These are phyloP conservation scores for Acrobasis repandana DNA, from an alignment of 2,888 invertebrate species.

Conservation along the genomic window DNA sequence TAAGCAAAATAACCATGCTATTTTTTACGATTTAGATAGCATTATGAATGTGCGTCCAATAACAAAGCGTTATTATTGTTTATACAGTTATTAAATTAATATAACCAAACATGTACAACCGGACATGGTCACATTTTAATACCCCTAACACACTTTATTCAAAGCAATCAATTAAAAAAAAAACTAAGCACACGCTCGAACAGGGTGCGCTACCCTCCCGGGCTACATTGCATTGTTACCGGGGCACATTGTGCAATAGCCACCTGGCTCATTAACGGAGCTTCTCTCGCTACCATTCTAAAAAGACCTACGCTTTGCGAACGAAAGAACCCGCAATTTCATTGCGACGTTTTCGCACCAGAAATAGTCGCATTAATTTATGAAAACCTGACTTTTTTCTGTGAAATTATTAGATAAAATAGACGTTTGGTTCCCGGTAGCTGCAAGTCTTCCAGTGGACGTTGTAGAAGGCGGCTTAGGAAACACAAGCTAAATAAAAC, in stretches of 20 bases:
- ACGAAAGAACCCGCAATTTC: conserved; percentile 3
- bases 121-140: conserved; percentile 14
- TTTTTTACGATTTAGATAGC: no score
- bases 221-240: conserved; percentile 59
- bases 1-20: no score
- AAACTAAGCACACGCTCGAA: conserved; percentile 36
- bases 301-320: conserved; percentile 35
- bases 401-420: no score
- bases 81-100: conserved; percentile 3
- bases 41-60: neutral
- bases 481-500: no score
- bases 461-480: no score
- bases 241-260: conserved; percentile 63
- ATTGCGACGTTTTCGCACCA: neutral
- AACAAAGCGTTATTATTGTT: neutral
- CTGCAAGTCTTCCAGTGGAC: no score
- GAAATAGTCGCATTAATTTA: conserved; percentile 18
- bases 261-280: conserved; percentile 76
- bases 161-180: conserved; percentile 29
- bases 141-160: conserved; percentile 1
- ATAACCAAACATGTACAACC: conserved; percentile 7
- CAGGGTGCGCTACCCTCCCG: conserved; percentile 53
- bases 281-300: conserved; percentile 44
- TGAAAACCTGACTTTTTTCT: neutral
- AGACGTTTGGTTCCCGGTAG: no score